Conservation (phyloP, 2,113 vertebrate genomes). For the Cavia porcellus region DNA sequence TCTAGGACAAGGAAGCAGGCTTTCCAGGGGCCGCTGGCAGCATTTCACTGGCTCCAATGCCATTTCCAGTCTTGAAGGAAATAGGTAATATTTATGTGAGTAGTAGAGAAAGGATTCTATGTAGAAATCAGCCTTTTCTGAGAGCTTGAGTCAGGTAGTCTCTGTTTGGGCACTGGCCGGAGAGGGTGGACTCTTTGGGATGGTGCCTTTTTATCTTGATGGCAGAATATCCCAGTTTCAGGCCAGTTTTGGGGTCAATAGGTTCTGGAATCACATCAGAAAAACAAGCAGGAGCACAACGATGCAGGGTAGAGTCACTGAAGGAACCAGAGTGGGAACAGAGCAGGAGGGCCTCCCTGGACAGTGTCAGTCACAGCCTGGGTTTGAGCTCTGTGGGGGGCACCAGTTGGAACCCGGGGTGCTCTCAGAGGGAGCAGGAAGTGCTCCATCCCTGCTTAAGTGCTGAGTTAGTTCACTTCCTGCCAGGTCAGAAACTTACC, state of each 20-base stretch:
- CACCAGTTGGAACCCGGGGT: not conserved
- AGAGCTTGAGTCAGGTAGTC: no score
- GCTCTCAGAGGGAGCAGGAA: not conserved
- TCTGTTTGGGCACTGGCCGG: not conserved
- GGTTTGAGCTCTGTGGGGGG: fast-evolving
- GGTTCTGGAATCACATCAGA: not conserved
- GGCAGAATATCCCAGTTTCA: not conserved
- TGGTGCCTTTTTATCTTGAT: not conserved
- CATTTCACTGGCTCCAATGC: not conserved
- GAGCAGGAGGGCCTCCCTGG: not conserved
- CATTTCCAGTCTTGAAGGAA: not conserved
- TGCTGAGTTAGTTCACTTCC: not conserved
- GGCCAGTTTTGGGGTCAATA: not conserved
- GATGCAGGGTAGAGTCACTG: not conserved
- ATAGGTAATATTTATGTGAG: not conserved
- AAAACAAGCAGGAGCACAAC: not conserved
- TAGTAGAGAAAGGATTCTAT: not conserved
- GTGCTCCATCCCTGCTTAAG: not conserved
- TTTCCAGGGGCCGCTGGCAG: not conserved
- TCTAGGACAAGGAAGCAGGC: no score
- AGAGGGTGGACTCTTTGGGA: not conserved
- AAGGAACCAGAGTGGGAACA: not conserved
- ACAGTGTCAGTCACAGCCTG: no score
- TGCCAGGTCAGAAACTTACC: not conserved
- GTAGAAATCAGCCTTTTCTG: not conserved